Evolutionary conservation across 2,888 invertebrate genomes (phyloP).

Genomic region (Gasteruption jaculator): DNA sequence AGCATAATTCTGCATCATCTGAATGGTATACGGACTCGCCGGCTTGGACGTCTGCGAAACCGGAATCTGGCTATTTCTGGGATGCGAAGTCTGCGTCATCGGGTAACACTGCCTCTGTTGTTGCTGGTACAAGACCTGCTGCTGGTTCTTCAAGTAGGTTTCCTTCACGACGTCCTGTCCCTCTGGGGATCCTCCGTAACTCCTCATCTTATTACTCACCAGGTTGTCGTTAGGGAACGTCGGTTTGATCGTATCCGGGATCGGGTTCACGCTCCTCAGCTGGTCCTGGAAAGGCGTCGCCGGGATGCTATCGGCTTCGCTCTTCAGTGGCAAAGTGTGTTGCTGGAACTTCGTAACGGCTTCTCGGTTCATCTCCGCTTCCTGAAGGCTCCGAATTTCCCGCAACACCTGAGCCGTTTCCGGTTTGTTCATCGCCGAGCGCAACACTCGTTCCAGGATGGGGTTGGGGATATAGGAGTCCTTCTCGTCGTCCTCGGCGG

Average conservation of each 20-base stretch:
- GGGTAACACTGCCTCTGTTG: constrained; percentile 29
- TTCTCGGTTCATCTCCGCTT: constrained; percentile 49
- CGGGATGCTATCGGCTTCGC: constrained; percentile 44
- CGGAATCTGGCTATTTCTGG: constrained; percentile 40
- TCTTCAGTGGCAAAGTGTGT: constrained; percentile 50
- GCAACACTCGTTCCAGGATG: constrained; percentile 78
- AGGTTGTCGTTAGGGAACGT: constrained; percentile 30
- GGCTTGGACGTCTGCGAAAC: constrained; percentile 42
- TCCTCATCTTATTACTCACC: constrained; percentile 34
- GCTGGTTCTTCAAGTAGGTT: constrained; percentile 29
- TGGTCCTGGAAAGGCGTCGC: constrained; percentile 48
- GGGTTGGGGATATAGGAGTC: constrained; percentile 89
- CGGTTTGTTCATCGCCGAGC: constrained; percentile 75
- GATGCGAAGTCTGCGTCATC: constrained; percentile 39
- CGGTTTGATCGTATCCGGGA: constrained; percentile 31
- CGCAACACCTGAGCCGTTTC: constrained; percentile 57
- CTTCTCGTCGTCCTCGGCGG: constrained; percentile 87
- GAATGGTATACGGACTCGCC: constrained; percentile 43
- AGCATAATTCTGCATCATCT: constrained; percentile 32
- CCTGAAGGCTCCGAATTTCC: constrained; percentile 53
- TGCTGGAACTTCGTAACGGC: constrained; percentile 48
- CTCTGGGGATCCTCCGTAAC: constrained; percentile 30
- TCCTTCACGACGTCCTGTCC: constrained; percentile 35
- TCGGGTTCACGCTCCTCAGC: constrained; percentile 41
- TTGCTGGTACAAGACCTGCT: constrained; percentile 34